These are phyloP conservation scores for Fundulus diaphanus DNA, from an alignment of 2,797 vertebrate genomes.

Conservation along the genomic window DNA sequence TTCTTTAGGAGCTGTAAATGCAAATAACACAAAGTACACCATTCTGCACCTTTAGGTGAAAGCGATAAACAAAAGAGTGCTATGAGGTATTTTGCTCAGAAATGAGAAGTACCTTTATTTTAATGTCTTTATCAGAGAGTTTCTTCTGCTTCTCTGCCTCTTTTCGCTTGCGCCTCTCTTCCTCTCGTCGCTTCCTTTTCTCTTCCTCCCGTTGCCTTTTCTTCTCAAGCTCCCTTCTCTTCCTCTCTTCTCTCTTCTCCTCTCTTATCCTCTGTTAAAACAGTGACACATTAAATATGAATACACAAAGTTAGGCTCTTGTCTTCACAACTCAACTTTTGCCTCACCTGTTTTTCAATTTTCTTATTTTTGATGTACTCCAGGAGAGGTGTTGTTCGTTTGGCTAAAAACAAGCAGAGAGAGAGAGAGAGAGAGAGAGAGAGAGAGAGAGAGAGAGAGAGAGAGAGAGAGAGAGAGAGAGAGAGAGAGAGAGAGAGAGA, in stretches of 20 bases:
- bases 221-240: constrained; percentile 92
- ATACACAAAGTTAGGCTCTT: neutral
- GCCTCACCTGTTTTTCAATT: constrained; percentile 93
- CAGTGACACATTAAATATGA: neutral
- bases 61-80: neutral
- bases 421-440: no score
- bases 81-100: neutral
- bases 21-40: neutral
- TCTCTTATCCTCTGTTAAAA: constrained; percentile 91
- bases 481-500: no score
- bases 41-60: neutral
- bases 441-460: no score
- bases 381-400: constrained; percentile 96
- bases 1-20: constrained; percentile 92
- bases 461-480: no score
- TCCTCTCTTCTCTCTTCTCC: constrained; percentile 95
- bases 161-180: constrained; percentile 92
- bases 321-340: constrained; percentile 9
- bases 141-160: constrained; percentile 94
- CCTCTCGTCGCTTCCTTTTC: constrained; percentile 92
- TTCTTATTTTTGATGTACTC: constrained; percentile 99
- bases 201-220: constrained; percentile 95
- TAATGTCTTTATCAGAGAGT: constrained; percentile 91
- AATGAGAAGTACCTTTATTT: constrained; percentile 86
- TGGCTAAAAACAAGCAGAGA: constrained; percentile 80